Evolutionary conservation across 2,113 vertebrate species (phyloP).

Genomic region (Megaleporinus macrocephalus): DNA sequence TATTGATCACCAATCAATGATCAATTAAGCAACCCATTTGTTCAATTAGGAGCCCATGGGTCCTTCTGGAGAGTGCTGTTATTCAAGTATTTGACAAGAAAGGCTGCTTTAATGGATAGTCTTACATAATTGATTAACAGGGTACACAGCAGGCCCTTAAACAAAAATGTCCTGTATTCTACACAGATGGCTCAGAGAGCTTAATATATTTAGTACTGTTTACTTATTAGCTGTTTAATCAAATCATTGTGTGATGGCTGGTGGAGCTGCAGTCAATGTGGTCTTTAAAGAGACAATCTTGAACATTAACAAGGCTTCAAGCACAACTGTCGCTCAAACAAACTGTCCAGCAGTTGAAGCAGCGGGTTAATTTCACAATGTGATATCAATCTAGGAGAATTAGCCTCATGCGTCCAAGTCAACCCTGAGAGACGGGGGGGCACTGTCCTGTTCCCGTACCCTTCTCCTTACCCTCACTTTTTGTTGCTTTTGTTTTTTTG

Average conservation of each 20-base stretch:
- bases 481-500: constrained; percentile 76
- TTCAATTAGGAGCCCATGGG: constrained; percentile 74
- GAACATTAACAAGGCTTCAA: neutral
- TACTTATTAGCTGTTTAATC: neutral
- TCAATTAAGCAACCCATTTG: constrained; percentile 83
- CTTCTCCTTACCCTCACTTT: constrained; percentile 18
- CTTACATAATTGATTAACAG: constrained; percentile 76
- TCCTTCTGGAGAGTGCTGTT: constrained; percentile 63
- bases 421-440: constrained; percentile 54
- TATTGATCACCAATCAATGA: constrained; percentile 83
- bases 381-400: constrained; percentile 1
- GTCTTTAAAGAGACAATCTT: neutral
- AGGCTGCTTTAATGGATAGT: constrained; percentile 68
- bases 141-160: constrained; percentile 66
- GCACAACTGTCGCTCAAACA: neutral
- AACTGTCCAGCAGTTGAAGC: neutral
- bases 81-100: constrained; percentile 74
- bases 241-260: neutral
- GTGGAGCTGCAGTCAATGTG: neutral
- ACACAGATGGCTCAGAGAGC: neutral
- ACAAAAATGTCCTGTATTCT: constrained; percentile 62
- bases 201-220: neutral
- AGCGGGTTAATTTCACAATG: neutral
- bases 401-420: neutral
- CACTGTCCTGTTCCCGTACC: constrained; percentile 52